A percentile compares a stretch with the other conserved stretches of the same genome.
Conservation (phyloP, 2,888 invertebrate species). For the Enchytraeus crypticus region DNA sequence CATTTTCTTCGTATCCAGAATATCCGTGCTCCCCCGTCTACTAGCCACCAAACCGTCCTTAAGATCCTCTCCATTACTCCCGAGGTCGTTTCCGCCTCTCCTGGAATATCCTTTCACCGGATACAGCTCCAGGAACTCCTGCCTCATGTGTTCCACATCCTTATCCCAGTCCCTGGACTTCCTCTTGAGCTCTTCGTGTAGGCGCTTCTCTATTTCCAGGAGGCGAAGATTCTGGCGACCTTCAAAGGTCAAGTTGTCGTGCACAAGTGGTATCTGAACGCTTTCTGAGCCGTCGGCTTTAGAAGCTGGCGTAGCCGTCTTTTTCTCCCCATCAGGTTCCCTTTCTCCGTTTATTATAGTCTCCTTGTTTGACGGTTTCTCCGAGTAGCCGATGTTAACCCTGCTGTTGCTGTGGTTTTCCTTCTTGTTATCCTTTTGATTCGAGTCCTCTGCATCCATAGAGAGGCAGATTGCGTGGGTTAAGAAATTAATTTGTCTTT, state of each 20-base stretch:
- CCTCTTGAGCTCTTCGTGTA: slow-evolving; percentile 22
- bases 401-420: no score
- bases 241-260: slow-evolving; percentile 24
- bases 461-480: no score
- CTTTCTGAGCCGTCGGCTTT: no score
- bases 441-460: no score
- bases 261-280: slow-evolving; percentile 21
- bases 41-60: slow-evolving; percentile 24
- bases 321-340: no score
- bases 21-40: slow-evolving; percentile 27
- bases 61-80: slow-evolving; percentile 25
- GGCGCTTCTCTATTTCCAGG: slow-evolving; percentile 24
- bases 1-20: slow-evolving; percentile 26
- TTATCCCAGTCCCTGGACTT: slow-evolving; percentile 26
- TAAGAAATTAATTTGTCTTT: no score
- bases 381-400: no score
- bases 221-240: slow-evolving; percentile 19
- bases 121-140: slow-evolving; percentile 25
- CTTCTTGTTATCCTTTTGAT: no score
- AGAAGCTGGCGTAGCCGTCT: no score
- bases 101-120: no score
- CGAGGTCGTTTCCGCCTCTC: slow-evolving; percentile 24
- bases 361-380: no score
- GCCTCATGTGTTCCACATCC: slow-evolving; percentile 26
- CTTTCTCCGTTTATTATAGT: no score